Base-by-base conservation (phyloP, 2,888 invertebrate genomes). In the Drosophila infuscata region DNA sequence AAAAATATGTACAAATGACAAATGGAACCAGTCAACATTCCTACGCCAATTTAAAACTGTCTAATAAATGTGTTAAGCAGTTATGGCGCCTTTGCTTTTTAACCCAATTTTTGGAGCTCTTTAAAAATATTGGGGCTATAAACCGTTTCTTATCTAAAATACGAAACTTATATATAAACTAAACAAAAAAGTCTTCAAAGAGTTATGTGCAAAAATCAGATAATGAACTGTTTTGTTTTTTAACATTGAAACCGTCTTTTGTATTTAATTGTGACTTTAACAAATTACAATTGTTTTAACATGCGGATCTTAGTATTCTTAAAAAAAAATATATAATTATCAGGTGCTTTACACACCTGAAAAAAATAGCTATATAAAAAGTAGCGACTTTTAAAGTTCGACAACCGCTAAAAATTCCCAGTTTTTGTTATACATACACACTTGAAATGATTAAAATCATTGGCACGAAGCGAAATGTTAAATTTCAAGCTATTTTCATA, bases 371-470 rank as follows among this genome's bases (percentile, higher is more conserved):
- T 20, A 0, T 4, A 20, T n/a, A 15, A 30, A 25, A 38, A 29
- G 15, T 17, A 3, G 17, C 20, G 12, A 20, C 29, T 29, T 15
- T 38, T n/a, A 35, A 35, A 46, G 8, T 35, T 51, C 12, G 38
- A 46, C 15, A 51, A 35, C 5, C n/a, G 11, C 2, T 20, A 35
- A 30, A 51, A 56, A 29, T 62, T 17, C 33, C 29, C 41, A 46
- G 38, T 36, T 58, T 78, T 48, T 77, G 62, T 65, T 6, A 12
- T 20, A 41, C 25, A 46, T 17, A 43, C 20, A 11, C 12, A 36
- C 25, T 32, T 12, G 15, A 43, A 35, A 53, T 65, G 61, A 69
- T 56, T 53, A 46, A 76, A 62, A 54, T 35, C 6, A 46, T 79
- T 63, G 48, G 41, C 56, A 53, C 48, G 29, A 35, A 36, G 7